These are phyloP conservation scores for Sapayoa aenigma DNA, from an alignment of 2,113 vertebrate genomes.

Conservation along the genomic window DNA sequence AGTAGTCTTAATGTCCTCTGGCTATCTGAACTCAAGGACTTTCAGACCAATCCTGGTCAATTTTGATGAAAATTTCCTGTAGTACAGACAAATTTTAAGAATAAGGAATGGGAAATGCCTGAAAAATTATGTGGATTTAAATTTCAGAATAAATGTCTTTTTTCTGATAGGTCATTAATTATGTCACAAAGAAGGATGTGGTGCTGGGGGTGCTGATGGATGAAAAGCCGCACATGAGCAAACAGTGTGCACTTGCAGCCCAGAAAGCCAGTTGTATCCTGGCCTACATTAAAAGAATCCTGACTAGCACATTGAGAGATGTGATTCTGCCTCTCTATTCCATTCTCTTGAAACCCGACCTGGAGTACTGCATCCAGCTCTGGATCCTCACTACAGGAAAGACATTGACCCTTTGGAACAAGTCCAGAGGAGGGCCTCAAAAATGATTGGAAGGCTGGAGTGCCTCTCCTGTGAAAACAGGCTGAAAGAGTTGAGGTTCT, in stretches of 20 bases:
- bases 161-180: background rate
- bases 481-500: background rate
- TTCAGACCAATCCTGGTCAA: background rate
- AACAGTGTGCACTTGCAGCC: background rate
- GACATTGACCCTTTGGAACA: too few relatives aligned
- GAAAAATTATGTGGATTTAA: background rate
- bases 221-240: background rate
- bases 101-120: background rate
- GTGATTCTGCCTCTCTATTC: background rate
- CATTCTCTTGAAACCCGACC: background rate
- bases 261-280: background rate
- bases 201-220: background rate
- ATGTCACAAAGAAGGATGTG: background rate
- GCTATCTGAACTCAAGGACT: background rate
- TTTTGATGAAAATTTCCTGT: background rate
- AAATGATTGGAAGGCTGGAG: background rate
- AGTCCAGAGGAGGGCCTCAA: background rate
- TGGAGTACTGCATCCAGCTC: background rate
- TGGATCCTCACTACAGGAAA: background rate
- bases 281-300: background rate
- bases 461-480: background rate
- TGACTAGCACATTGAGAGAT: fast-evolving
- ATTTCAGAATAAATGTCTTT: background rate
- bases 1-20: background rate
- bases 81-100: background rate